Percentiles rank a stretch among this genome's conserved stretches.
phyloP scores from a whole-genome alignment of 1,140 invertebrate species.

The Arctopsyche grandis region DNA sequence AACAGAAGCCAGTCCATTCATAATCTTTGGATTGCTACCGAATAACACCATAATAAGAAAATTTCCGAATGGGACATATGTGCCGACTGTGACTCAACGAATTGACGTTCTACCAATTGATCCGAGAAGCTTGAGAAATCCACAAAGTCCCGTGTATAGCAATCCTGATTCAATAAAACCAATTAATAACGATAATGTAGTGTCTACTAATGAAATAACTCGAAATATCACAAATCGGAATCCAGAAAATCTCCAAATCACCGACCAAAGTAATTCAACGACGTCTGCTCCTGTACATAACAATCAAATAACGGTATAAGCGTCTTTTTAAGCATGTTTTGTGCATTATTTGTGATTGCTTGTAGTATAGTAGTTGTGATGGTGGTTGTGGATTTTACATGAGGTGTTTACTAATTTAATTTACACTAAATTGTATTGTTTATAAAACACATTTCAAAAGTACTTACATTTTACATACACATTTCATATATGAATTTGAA shows the following conservation, averaged over 20 bases:
- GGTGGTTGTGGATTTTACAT: slow-evolving; percentile 15
- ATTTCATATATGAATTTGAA: too few relatives aligned
- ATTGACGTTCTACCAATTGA: slow-evolving; percentile 68
- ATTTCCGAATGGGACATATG: slow-evolving; percentile 78
- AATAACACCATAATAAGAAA: slow-evolving; percentile 78
- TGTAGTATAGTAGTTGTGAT: slow-evolving; percentile 21
- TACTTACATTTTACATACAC: too few relatives aligned
- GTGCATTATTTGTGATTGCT: slow-evolving; percentile 56
- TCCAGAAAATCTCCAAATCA: slow-evolving; percentile 38
- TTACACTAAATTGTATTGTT: neutral
- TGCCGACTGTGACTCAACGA: slow-evolving; percentile 72
- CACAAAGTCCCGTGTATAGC: slow-evolving; percentile 68
- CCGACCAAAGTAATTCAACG: slow-evolving; percentile 56
- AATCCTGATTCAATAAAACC: slow-evolving; percentile 67
- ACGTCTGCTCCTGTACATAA: slow-evolving; percentile 68
- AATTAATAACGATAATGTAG: slow-evolving; percentile 64
- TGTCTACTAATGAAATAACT: slow-evolving; percentile 67
- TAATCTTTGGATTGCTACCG: slow-evolving; percentile 77
- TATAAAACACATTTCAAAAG: too few relatives aligned
- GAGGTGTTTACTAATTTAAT: neutral
- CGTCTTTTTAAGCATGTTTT: slow-evolving; percentile 51
- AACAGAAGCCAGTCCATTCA: slow-evolving; percentile 74
- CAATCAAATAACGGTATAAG: slow-evolving; percentile 64
- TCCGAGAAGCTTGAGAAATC: slow-evolving; percentile 66
- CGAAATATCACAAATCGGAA: slow-evolving; percentile 48